A percentile compares a stretch with the other conserved stretches of the same genome.
phyloP scores from a whole-genome alignment of 2,113 vertebrate genomes.

The Philantomba maxwellii region DNA sequence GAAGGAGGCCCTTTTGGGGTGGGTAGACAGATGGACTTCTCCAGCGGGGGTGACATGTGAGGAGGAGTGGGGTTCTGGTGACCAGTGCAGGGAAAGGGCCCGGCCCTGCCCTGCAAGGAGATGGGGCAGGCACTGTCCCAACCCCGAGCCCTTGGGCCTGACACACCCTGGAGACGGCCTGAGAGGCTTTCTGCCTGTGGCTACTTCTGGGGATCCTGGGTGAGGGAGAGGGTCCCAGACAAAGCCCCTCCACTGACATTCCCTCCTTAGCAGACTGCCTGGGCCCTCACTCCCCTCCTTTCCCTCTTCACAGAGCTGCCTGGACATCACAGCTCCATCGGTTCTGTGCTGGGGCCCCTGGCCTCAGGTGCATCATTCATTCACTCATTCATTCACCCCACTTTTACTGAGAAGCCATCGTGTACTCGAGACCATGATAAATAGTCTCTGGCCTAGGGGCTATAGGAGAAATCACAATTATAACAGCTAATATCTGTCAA shows the following conservation, averaged over 20 bases:
- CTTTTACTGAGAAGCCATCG: neutral
- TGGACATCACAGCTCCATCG: neutral
- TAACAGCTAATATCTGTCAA: neutral
- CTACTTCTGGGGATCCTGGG: neutral
- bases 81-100: neutral
- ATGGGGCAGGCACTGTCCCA: too few species aligned
- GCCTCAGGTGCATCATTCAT: neutral
- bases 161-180: fast-evolving
- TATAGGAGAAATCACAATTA: neutral
- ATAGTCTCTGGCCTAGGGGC: neutral
- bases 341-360: fast-evolving
- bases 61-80: neutral
- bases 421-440: neutral
- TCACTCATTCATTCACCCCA: neutral
- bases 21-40: neutral
- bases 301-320: neutral
- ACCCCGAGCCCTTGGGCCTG: too few species aligned
- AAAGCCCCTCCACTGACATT: neutral
- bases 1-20: neutral
- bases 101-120: neutral
- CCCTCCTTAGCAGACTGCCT: neutral
- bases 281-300: neutral
- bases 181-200: neutral
- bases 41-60: fast-evolving
- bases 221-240: neutral